A percentile compares a stretch with the other conserved stretches of the same genome.
phyloP scores from a whole-genome alignment of 2,888 invertebrate genomes.

The Nudaria mundana region DNA sequence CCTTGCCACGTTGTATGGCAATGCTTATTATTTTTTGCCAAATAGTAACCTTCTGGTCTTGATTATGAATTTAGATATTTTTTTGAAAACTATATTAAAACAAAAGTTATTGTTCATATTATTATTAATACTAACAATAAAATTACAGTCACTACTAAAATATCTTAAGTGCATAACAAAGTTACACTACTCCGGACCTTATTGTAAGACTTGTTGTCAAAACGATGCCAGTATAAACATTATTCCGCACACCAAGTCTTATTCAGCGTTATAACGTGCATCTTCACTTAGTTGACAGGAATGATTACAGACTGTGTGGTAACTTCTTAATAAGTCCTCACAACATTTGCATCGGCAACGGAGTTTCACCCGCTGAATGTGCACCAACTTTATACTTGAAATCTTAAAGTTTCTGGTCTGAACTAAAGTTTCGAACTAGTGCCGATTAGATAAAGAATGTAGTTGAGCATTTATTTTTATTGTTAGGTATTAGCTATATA shows the following conservation, averaged over 20 bases:
- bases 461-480: constrained; percentile 22
- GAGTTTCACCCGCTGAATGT: constrained; percentile 47
- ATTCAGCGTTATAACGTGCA: constrained; percentile 19
- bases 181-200: constrained; percentile 25
- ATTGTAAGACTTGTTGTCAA: constrained; percentile 24
- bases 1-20: too few relatives aligned
- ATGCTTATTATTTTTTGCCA: too few relatives aligned
- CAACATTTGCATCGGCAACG: constrained; percentile 67
- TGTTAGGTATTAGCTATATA: too few relatives aligned
- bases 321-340: constrained; percentile 75
- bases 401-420: constrained; percentile 34
- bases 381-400: constrained; percentile 51
- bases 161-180: constrained; percentile 36
- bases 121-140: too few relatives aligned
- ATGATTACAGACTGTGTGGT: constrained; percentile 62
- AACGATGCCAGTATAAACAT: constrained; percentile 34
- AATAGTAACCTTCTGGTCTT: too few relatives aligned
- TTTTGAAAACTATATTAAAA: too few relatives aligned
- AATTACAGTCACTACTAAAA: constrained; percentile 40
- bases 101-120: too few relatives aligned
- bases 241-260: constrained; percentile 24
- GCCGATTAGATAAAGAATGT: constrained; percentile 28
- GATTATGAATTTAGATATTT: too few relatives aligned
- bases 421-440: constrained; percentile 23
- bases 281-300: constrained; percentile 63